phyloP scores from a whole-genome alignment of 2,888 invertebrate genomes.

The Agriopis marginaria region DNA sequence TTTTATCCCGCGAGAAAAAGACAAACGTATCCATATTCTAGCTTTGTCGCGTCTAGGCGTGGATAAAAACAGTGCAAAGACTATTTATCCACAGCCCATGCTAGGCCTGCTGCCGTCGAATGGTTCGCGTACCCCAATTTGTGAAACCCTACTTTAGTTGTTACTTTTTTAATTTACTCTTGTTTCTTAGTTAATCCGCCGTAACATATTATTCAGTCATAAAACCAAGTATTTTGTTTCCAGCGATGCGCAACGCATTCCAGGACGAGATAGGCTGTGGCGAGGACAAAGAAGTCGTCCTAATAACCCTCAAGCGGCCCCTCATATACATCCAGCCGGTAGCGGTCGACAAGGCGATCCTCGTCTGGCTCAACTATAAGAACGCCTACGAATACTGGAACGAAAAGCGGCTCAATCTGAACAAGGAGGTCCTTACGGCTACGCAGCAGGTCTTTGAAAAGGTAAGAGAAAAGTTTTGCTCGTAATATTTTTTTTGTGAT shows the following conservation, averaged over 20 bases:
- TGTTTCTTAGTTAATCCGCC: too few species aligned
- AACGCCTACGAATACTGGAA: conserved; percentile 99
- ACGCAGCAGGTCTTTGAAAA: conserved; percentile 89
- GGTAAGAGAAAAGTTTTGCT: conserved; percentile 50
- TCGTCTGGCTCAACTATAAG: conserved; percentile 99
- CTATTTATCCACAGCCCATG: too few species aligned
- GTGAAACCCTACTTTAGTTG: too few species aligned
- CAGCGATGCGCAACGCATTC: conserved; percentile 91
- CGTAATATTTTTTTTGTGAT: too few species aligned
- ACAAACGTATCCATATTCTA: too few species aligned
- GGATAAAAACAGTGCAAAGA: too few species aligned
- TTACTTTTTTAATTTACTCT: too few species aligned
- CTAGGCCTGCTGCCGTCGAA: too few species aligned
- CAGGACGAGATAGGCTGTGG: conserved; percentile 96
- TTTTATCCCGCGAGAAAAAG: too few species aligned
- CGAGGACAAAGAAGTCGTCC: conserved; percentile 94
- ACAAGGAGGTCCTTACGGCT: conserved; percentile 93
- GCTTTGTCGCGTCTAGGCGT: too few species aligned
- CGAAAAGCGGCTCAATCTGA: conserved; percentile 96
- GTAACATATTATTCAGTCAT: too few species aligned
- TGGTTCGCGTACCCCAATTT: too few species aligned
- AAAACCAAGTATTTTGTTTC: background rate
- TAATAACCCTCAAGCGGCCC: conserved; percentile 96
- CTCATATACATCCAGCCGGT: conserved; percentile 98
- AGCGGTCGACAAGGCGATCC: conserved; percentile 98